These are phyloP conservation scores for Scopus umbretta DNA, from an alignment of 2,113 vertebrate species.

Conservation along the genomic window DNA sequence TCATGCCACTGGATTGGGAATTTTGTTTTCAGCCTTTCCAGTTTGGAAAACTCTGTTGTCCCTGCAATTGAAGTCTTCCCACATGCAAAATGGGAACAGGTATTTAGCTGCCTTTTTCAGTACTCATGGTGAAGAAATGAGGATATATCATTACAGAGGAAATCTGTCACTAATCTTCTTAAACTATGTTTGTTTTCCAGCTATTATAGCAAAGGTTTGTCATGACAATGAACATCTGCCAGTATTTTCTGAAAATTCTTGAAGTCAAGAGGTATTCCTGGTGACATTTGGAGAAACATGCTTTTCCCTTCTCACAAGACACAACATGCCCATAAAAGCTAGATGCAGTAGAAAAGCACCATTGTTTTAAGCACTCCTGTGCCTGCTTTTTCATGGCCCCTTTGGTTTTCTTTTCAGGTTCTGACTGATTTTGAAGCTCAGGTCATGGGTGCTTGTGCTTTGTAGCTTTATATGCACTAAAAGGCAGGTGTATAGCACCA, in stretches of 20 bases:
- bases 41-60: background rate
- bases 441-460: background rate
- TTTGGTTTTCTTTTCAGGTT: background rate
- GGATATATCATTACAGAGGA: background rate
- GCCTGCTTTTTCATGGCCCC: background rate
- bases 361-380: background rate
- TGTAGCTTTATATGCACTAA: background rate
- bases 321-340: background rate
- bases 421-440: background rate
- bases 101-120: background rate
- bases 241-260: constrained; percentile 16
- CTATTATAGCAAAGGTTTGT: background rate
- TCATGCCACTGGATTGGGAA: background rate
- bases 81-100: background rate
- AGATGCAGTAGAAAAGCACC: background rate
- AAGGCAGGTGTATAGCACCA: background rate
- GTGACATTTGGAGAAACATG: background rate
- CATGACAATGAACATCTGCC: background rate
- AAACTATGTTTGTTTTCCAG: background rate
- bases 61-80: background rate
- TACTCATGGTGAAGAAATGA: background rate
- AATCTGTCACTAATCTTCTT: background rate
- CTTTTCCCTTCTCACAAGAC: background rate
- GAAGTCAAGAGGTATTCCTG: background rate
- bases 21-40: background rate